Evolutionary conservation across 1,140 invertebrate species (phyloP).

Genomic region (Oreohelix idahoensis): DNA sequence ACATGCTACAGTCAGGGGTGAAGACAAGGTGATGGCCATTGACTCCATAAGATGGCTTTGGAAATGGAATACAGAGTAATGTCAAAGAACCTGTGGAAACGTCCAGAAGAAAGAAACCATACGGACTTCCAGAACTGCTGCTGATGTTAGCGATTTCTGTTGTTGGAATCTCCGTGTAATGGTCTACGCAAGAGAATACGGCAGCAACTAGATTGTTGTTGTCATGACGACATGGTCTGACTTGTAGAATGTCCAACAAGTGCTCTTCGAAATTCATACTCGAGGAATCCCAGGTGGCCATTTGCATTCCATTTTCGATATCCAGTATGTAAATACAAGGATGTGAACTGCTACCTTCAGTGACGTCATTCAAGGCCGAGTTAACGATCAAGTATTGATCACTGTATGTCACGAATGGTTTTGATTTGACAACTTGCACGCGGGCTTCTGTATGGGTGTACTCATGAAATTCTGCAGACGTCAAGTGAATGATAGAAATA

Average conservation of each 20-base stretch:
- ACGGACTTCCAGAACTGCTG: conserved; percentile 2
- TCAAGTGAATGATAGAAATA: conserved; percentile 57
- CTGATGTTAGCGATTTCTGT: background rate
- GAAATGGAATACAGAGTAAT: conserved; percentile 61
- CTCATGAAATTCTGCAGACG: conserved; percentile 50
- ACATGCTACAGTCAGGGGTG: conserved; percentile 58
- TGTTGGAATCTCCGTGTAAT: conserved; percentile 32
- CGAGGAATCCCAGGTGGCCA: conserved; percentile 57
- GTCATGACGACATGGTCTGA: conserved; percentile 54
- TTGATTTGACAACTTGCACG: conserved; percentile 50
- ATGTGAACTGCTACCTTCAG: conserved; percentile 48
- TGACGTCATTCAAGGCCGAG: conserved; percentile 53
- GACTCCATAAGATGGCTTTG: conserved; percentile 40
- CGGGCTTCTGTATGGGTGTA: conserved; percentile 50
- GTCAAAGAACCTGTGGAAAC: conserved; percentile 58
- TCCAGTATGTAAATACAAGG: conserved; percentile 63
- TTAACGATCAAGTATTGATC: conserved; percentile 65
- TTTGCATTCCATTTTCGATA: conserved; percentile 54
- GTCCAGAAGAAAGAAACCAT: conserved; percentile 62
- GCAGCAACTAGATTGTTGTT: conserved; percentile 56
- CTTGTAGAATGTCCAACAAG: conserved; percentile 57
- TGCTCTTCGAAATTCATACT: conserved; percentile 57
- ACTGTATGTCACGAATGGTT: conserved; percentile 64
- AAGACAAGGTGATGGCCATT: conserved; percentile 55
- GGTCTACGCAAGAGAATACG: conserved; percentile 51